These are phyloP conservation scores for Coptotermes formosanus DNA, from an alignment of 1,140 invertebrate genomes.

Conservation along the genomic window DNA sequence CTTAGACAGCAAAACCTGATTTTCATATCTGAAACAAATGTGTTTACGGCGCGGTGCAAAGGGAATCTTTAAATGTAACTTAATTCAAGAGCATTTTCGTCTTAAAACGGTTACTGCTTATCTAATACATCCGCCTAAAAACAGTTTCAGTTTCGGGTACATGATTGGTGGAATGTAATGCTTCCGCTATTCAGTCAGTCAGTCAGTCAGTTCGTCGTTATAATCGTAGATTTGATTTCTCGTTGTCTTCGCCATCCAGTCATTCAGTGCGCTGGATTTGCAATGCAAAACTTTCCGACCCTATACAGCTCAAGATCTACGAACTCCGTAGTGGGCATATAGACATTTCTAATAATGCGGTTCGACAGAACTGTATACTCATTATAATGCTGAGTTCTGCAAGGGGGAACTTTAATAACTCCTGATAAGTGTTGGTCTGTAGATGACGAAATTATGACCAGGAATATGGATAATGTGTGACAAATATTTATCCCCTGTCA, in stretches of 20 bases:
- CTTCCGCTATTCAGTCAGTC: too few species aligned
- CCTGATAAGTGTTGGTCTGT: neutral
- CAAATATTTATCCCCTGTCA: neutral
- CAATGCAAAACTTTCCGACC: neutral
- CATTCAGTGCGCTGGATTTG: neutral
- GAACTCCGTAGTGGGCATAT: neutral
- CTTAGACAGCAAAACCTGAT: too few species aligned
- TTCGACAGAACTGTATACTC: constrained; percentile 4
- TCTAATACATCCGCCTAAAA: too few species aligned
- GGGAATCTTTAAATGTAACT: too few species aligned
- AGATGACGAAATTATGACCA: neutral
- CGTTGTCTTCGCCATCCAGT: neutral
- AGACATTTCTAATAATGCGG: neutral
- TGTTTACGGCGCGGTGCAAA: too few species aligned
- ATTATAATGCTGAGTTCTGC: neutral
- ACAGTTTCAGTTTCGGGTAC: too few species aligned
- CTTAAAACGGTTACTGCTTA: too few species aligned
- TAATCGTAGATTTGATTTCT: neutral
- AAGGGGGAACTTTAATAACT: neutral
- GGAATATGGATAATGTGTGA: neutral
- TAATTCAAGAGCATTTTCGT: too few species aligned
- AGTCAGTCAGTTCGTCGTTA: neutral
- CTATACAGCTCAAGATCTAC: neutral
- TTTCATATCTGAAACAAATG: too few species aligned
- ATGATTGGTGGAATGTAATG: too few species aligned